phyloP scores from a whole-genome alignment of 2,888 invertebrate genomes.

The Merodon equestris region DNA sequence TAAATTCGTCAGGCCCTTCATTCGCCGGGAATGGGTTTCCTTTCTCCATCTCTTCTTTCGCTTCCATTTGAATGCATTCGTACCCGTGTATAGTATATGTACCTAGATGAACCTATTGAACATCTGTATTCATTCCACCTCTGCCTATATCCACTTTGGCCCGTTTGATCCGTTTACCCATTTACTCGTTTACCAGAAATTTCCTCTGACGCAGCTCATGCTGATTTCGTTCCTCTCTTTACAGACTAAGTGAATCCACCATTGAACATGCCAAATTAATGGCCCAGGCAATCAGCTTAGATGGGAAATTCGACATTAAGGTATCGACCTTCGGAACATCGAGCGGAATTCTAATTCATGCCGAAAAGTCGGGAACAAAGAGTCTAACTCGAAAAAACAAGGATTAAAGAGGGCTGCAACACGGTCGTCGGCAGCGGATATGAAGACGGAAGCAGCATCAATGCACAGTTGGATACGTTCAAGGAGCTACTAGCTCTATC shows the following conservation, averaged over 20 bases:
- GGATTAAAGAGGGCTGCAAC: slow-evolving; percentile 63
- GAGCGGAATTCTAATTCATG: slow-evolving; percentile 74
- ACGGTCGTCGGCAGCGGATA: too few relatives aligned
- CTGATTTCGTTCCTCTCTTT: slow-evolving; percentile 28
- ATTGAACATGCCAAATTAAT: slow-evolving; percentile 74
- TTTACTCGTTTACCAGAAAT: slow-evolving; percentile 51
- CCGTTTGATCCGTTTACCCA: slow-evolving; percentile 24
- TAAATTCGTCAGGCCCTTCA: slow-evolving; percentile 16
- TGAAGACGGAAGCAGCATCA: too few relatives aligned
- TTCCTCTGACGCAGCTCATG: slow-evolving; percentile 19
- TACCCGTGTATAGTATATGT: neutral
- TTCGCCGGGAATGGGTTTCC: neutral
- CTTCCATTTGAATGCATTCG: neutral
- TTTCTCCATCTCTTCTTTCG: neutral
- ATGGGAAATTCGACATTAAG: slow-evolving; percentile 75
- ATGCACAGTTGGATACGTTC: too few relatives aligned
- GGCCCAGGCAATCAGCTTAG: slow-evolving; percentile 74
- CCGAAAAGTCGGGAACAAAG: slow-evolving; percentile 73
- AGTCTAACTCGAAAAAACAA: slow-evolving; percentile 73
- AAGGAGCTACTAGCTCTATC: slow-evolving; percentile 9
- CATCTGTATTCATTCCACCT: slow-evolving; percentile 48
- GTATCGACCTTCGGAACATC: slow-evolving; percentile 75
- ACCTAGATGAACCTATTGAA: neutral
- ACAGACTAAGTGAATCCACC: slow-evolving; percentile 74
- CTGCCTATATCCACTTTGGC: neutral